A percentile compares a stretch with the other conserved stretches of the same genome.
phyloP scores from a whole-genome alignment of 2,888 invertebrate species.

The Lepidocyrtinus sp. region DNA sequence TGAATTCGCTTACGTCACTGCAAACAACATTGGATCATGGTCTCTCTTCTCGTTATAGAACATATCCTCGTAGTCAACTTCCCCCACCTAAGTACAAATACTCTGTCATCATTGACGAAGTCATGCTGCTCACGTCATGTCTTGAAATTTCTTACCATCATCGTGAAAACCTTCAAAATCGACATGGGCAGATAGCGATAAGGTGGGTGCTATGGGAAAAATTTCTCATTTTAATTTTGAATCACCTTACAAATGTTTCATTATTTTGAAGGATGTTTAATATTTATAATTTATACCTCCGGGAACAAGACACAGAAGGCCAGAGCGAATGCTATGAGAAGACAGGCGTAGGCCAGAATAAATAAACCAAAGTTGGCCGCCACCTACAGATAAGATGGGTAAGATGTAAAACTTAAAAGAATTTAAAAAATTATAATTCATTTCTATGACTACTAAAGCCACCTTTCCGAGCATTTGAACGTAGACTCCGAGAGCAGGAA shows the following conservation, averaged over 20 bases:
- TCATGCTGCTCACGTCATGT: too few species aligned
- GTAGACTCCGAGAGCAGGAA: constrained; percentile 90
- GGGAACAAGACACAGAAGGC: constrained; percentile 88
- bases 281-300: constrained; percentile 51
- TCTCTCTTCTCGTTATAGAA: constrained; percentile 54
- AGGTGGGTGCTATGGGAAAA: constrained; percentile 61
- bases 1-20: constrained; percentile 54
- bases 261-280: too few species aligned
- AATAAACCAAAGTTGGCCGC: constrained; percentile 86
- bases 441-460: neutral
- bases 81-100: too few species aligned
- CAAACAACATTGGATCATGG: constrained; percentile 53
- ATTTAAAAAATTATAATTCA: neutral
- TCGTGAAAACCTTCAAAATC: constrained; percentile 67
- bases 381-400: constrained; percentile 57
- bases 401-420: neutral
- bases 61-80: constrained; percentile 67
- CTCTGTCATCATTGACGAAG: too few species aligned
- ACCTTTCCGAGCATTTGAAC: constrained; percentile 85
- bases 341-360: constrained; percentile 88
- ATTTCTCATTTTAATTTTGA: neutral
- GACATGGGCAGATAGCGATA: constrained; percentile 63
- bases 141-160: too few species aligned
- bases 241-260: neutral
- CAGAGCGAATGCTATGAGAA: constrained; percentile 88